A percentile compares a stretch with the other conserved stretches of the same genome.
Conservation (phyloP, 1,140 invertebrate species). For the Trypoxylus dichotomus region DNA sequence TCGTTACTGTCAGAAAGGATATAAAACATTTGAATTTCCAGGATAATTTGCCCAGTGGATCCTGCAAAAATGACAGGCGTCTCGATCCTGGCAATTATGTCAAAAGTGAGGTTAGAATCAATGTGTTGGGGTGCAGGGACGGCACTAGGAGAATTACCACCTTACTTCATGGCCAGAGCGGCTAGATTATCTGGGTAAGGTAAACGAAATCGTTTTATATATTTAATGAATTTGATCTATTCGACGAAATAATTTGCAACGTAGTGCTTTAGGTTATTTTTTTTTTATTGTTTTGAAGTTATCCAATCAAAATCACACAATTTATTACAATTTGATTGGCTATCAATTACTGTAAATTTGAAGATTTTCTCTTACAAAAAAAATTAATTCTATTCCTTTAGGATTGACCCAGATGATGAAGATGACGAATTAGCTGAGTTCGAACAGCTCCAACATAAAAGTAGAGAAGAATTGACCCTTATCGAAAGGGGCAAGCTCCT, state of each 20-base stretch:
- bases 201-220: too few species aligned
- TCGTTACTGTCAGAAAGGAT: not conserved
- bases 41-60: constrained; percentile 76
- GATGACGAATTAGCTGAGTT: constrained; percentile 81
- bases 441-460: constrained; percentile 70
- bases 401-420: constrained; percentile 69
- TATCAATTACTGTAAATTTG: not conserved
- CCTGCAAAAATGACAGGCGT: constrained; percentile 60
- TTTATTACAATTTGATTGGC: too few species aligned
- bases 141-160: constrained; percentile 93
- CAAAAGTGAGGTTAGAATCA: constrained; percentile 94
- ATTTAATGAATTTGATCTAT: too few species aligned
- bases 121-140: constrained; percentile 99
- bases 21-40: constrained; percentile 46
- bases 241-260: too few species aligned
- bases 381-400: constrained; percentile 28
- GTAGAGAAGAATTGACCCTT: constrained; percentile 62
- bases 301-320: too few species aligned
- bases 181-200: constrained; percentile 72
- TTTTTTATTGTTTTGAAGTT: too few species aligned
- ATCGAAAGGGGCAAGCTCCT: constrained; percentile 80
- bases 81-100: constrained; percentile 87
- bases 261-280: too few species aligned
- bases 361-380: too few species aligned
- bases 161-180: constrained; percentile 97